A percentile compares a stretch with the other conserved stretches of the same genome.
Evolutionary conservation across 2,797 vertebrate species (phyloP).

Genomic region (Schizothorax lantsangensis): DNA sequence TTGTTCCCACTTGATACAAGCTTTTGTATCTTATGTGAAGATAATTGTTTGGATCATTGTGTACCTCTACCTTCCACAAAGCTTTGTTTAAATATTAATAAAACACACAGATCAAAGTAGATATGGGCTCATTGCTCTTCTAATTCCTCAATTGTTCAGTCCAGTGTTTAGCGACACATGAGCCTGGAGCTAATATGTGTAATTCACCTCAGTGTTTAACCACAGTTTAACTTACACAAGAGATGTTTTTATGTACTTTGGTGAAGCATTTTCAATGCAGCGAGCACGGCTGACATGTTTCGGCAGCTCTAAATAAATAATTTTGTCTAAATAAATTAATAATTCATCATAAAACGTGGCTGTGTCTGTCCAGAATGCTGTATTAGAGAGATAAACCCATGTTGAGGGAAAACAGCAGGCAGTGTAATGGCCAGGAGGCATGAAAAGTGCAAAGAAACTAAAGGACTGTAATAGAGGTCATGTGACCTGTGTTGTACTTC

Average conservation of each 20-base stretch:
- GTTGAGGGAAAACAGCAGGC: conserved; percentile 26
- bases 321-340: conserved; percentile 7
- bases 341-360: conserved; percentile 2
- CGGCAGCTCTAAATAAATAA: conserved; percentile 29
- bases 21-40: neutral
- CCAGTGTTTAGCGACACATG: neutral
- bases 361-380: neutral
- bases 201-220: neutral
- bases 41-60: neutral
- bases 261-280: neutral
- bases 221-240: neutral
- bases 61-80: neutral
- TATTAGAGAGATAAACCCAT: conserved; percentile 35
- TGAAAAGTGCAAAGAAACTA: conserved; percentile 33
- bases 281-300: conserved; percentile 12
- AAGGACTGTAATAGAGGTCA: conserved; percentile 53
- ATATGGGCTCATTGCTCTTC: neutral
- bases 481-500: conserved; percentile 4
- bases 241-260: neutral
- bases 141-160: neutral
- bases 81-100: conserved; percentile 21
- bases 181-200: conserved; percentile 16
- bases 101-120: conserved; percentile 11
- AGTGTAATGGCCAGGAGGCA: neutral
- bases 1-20: neutral